Base-by-base conservation (phyloP, 2,888 invertebrate genomes). In the Glyphotaelius pellucidus region DNA sequence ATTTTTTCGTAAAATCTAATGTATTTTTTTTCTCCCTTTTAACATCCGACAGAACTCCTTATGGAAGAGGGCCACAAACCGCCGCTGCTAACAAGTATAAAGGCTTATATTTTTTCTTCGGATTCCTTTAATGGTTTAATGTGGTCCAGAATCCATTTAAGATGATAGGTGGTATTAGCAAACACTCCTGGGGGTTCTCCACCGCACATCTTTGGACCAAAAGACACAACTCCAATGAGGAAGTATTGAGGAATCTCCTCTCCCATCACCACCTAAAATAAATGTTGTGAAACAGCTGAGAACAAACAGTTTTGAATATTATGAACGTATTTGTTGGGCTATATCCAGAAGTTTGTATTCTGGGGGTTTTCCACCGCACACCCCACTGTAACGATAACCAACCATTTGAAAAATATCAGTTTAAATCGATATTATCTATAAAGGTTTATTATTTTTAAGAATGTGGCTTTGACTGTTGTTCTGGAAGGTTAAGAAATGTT, bases 201-300 rank as follows among this genome's bases (percentile, higher is more conserved):
- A 0, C 96, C 96, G 94, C 97, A 97, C 0, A 95, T 94, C 0
- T 94, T 94, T 0, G 97, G 96, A 0, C 97, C 97, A 93, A 96
- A 96, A 0, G 97, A 97, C 0, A 97, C 97, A 0, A 97, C 94
- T 9, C 97, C 97, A 88, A 97, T 95, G 14, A 97, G 94, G 93
- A 95, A 96, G 93, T 95, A 96, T 93, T 96, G 96, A 0, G 97
- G 97, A 0, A 96, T 95, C 7, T 96, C 96, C 1, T 94, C 94
- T 1, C 95, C 95, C 83, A 95, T 95, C 92, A 95, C 96, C 4
- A 96, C 95, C 96, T 96, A 94, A 7, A 94, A 4, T 5, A 38
- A n/a, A 86, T 67, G 9, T 67, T n/a, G 25, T 67, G 2, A 67
- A 52, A 52, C 1, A 52, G 15, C 52, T 52, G 2, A 19, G 19